phyloP scores from a whole-genome alignment of 2,888 invertebrate genomes.

The Caenorhabditis drosophilae region DNA sequence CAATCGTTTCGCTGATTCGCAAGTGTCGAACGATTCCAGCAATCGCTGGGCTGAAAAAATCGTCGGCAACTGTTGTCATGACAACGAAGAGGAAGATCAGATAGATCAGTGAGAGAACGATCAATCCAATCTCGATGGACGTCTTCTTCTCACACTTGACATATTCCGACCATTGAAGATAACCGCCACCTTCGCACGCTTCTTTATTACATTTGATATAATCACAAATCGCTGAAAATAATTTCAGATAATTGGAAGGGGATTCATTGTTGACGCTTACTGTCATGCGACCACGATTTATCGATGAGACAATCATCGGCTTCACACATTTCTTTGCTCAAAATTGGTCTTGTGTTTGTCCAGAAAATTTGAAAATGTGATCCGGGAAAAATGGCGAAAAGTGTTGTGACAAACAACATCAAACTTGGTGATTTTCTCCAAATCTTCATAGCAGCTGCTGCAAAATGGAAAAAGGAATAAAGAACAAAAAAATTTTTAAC shows the following conservation, averaged over 20 bases:
- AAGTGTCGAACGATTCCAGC: slow-evolving; percentile 71
- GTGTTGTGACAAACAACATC: too few relatives aligned
- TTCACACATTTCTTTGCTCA: too few relatives aligned
- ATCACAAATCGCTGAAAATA: slow-evolving; percentile 29
- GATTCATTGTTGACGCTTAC: too few relatives aligned
- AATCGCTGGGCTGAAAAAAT: slow-evolving; percentile 70
- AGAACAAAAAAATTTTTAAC: too few relatives aligned
- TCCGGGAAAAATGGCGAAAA: too few relatives aligned
- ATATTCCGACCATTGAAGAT: slow-evolving; percentile 55
- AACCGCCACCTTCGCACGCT: slow-evolving; percentile 63
- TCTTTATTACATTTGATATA: slow-evolving; percentile 50
- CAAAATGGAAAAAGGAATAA: too few relatives aligned
- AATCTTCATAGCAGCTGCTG: too few relatives aligned
- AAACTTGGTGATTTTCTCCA: too few relatives aligned
- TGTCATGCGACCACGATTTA: too few relatives aligned
- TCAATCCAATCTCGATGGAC: slow-evolving; percentile 32
- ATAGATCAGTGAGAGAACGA: slow-evolving; percentile 41
- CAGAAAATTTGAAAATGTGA: too few relatives aligned
- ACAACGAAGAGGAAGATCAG: slow-evolving; percentile 54
- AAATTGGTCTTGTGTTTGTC: too few relatives aligned
- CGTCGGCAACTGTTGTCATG: slow-evolving; percentile 59
- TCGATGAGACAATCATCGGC: too few relatives aligned
- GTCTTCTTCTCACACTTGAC: slow-evolving; percentile 39
- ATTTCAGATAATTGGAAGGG: neutral
- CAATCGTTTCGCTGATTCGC: slow-evolving; percentile 71